Percentiles rank a stretch among this genome's conserved stretches.
phyloP scores from a whole-genome alignment of 2,888 invertebrate species.

The Auanema freiburgensis region DNA sequence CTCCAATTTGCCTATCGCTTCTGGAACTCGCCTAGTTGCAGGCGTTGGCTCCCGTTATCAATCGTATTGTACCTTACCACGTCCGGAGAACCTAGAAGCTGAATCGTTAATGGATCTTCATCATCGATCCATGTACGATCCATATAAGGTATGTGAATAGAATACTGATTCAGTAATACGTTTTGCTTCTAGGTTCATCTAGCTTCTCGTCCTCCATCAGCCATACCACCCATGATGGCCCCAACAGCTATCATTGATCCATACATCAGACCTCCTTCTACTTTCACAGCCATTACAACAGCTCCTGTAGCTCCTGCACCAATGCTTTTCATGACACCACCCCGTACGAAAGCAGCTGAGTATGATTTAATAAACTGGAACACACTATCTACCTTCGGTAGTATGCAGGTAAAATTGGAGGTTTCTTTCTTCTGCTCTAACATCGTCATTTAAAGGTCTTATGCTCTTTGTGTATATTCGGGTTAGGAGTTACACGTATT shows the following conservation, averaged over 20 bases:
- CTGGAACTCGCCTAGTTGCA: slow-evolving; percentile 5
- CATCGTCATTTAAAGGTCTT: slow-evolving; percentile 18
- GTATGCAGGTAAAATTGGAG: slow-evolving; percentile 4
- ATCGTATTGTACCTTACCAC: slow-evolving; percentile 49
- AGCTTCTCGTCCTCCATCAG: slow-evolving; percentile 20
- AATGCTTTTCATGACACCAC: not conserved
- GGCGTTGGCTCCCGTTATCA: slow-evolving; percentile 43
- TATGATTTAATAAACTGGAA: slow-evolving; percentile 8
- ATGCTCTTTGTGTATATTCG: slow-evolving; percentile 20
- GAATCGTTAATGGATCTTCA: slow-evolving; percentile 17
- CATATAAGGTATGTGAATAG: not conserved
- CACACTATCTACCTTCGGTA: not conserved
- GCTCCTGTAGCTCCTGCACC: slow-evolving; percentile 8
- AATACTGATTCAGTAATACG: not conserved
- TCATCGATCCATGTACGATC: not conserved
- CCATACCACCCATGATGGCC: slow-evolving; percentile 13
- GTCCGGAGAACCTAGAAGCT: slow-evolving; percentile 42
- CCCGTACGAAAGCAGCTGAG: not conserved
- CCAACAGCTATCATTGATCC: slow-evolving; percentile 3
- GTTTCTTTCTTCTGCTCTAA: slow-evolving; percentile 4
- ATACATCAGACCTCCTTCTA: slow-evolving; percentile 16
- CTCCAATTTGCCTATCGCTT: too few species aligned
- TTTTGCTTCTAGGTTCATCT: slow-evolving; percentile 5
- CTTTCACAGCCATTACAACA: not conserved
- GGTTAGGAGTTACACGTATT: slow-evolving; percentile 24